These are phyloP conservation scores for Mormyrus proboscirostris DNA, from an alignment of 2,797 vertebrate genomes.

Conservation along the genomic window DNA sequence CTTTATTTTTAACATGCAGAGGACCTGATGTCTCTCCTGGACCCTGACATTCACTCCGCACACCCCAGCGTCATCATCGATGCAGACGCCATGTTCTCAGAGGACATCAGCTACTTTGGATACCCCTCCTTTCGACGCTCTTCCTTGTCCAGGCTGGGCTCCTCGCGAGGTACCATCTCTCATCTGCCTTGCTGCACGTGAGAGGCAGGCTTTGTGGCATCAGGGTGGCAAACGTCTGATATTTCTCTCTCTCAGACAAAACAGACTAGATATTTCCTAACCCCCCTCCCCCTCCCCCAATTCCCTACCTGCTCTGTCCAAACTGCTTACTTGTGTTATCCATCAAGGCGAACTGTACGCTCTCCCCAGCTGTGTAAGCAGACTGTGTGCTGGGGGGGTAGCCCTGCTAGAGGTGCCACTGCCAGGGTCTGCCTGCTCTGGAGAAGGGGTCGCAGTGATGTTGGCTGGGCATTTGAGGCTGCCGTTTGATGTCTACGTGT, in stretches of 20 bases:
- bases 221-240: neutral
- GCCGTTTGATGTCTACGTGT: neutral
- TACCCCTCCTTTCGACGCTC: constrained; percentile 98
- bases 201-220: neutral
- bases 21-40: constrained; percentile 98
- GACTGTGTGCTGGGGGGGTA: neutral
- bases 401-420: neutral
- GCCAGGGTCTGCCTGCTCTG: neutral
- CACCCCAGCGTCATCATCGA: constrained; percentile 99
- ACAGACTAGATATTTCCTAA: neutral
- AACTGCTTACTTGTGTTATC: neutral
- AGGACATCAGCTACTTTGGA: constrained; percentile 99
- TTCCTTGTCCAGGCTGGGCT: constrained; percentile 95
- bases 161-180: constrained; percentile 83
- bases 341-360: neutral
- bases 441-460: neutral
- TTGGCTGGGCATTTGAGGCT: neutral
- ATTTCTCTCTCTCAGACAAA: neutral
- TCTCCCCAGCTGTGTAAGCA: neutral
- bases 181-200: neutral
- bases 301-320: neutral
- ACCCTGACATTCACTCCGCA: constrained; percentile 98
- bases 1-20: constrained; percentile 61
- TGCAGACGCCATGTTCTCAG: constrained; percentile 99
- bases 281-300: neutral